Percentiles rank a stretch among this genome's conserved stretches.
Conservation (phyloP, 2,888 invertebrate genomes). For the Enoplolaimus lenunculus region DNA sequence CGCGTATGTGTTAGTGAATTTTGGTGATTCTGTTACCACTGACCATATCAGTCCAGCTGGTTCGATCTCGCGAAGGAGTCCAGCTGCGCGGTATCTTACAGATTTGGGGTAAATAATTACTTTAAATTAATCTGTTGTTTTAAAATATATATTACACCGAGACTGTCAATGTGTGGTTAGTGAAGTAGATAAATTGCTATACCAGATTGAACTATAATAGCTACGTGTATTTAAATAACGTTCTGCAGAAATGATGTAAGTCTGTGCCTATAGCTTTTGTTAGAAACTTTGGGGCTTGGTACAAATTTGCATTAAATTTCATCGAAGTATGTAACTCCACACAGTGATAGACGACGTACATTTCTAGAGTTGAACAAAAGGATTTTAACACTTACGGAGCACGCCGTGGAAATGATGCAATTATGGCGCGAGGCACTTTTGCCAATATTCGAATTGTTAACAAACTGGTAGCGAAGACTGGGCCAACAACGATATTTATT, state of each 20-base stretch:
- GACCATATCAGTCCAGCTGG: conserved; percentile 98
- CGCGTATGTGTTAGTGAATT: conserved; percentile 65
- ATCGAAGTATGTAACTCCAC: too few species aligned
- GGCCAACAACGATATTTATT: conserved; percentile 70
- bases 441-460: conserved; percentile 91
- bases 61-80: conserved; percentile 81
- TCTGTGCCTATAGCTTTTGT: too few species aligned
- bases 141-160: too few species aligned
- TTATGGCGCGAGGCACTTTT: conserved; percentile 94
- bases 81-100: conserved; percentile 69
- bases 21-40: conserved; percentile 93
- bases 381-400: conserved; percentile 98
- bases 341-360: too few species aligned
- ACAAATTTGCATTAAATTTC: too few species aligned
- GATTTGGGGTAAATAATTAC: conserved; percentile 53
- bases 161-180: too few species aligned
- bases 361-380: conserved; percentile 61
- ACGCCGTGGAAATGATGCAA: conserved; percentile 84
- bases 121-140: neutral
- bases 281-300: too few species aligned
- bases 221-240: too few species aligned
- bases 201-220: too few species aligned
- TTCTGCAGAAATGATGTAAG: too few species aligned
- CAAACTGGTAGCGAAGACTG: conserved; percentile 60
- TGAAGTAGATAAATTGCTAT: too few species aligned